phyloP scores from a whole-genome alignment of 2,888 invertebrate species.

The Clusia tigrina region DNA sequence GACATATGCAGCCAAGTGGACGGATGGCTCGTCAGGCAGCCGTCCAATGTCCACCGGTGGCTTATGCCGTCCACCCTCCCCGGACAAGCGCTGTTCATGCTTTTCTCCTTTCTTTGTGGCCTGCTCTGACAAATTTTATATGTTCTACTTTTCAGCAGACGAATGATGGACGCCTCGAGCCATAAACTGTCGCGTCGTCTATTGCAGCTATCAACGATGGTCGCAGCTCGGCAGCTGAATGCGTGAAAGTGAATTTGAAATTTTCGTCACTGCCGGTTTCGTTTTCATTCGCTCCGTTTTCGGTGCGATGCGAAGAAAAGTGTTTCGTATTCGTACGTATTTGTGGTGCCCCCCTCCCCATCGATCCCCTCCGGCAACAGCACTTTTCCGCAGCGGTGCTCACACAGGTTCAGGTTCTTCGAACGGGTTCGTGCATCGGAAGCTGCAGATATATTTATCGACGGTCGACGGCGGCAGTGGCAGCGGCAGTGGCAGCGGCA shows the following conservation, averaged over 20 bases:
- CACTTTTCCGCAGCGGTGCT: neutral
- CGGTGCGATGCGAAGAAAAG: neutral
- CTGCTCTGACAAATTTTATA: constrained; percentile 41
- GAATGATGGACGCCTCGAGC: neutral
- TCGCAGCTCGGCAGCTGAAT: neutral
- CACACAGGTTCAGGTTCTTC: neutral
- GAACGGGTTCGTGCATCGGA: neutral
- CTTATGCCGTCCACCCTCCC: no score
- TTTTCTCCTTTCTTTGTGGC: neutral
- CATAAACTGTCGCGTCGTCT: constrained; percentile 9
- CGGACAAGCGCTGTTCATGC: no score
- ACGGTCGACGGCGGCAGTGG: neutral
- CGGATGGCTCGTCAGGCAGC: neutral
- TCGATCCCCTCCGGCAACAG: no score
- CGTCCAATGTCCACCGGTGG: neutral
- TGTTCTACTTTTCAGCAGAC: constrained; percentile 46
- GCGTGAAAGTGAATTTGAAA: constrained; percentile 25
- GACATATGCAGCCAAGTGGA: constrained; percentile 16
- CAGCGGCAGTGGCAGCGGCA: constrained; percentile 28
- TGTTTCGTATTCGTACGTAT: no score
- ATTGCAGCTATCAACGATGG: neutral
- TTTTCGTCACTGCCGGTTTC: constrained; percentile 3
- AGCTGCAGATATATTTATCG: constrained; percentile 7
- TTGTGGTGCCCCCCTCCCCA: no score
- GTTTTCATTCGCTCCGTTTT: constrained; percentile 16